Conservation (phyloP, 2,797 vertebrate genomes). For the Sciurus carolinensis region DNA sequence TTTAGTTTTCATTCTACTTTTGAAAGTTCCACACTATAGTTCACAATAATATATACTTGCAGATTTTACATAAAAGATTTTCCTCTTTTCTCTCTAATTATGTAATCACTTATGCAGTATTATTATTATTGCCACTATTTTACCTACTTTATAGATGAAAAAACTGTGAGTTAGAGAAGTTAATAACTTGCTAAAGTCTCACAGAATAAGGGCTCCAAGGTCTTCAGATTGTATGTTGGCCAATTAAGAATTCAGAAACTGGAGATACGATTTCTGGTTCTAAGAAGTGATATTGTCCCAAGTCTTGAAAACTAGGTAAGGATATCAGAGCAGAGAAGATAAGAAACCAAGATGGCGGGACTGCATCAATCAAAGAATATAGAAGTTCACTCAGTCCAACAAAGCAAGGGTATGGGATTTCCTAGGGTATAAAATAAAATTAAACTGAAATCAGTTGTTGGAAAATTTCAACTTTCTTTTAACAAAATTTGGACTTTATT, state of each 20-base stretch:
- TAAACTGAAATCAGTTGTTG: not conserved
- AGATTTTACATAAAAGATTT: constrained; percentile 13
- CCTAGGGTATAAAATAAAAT: not conserved
- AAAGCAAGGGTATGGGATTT: not conserved
- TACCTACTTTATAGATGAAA: not conserved
- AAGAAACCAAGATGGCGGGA: not conserved
- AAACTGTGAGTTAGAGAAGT: not conserved
- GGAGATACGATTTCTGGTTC: constrained; percentile 3
- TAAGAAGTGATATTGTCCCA: not conserved
- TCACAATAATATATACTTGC: not conserved
- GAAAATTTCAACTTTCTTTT: not conserved
- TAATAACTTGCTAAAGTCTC: not conserved
- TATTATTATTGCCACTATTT: not conserved
- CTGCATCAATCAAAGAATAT: not conserved
- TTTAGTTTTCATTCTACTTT: not conserved
- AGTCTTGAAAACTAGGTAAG: not conserved
- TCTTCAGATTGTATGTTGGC: not conserved
- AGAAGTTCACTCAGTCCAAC: not conserved
- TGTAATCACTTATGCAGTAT: not conserved
- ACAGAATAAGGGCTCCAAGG: not conserved
- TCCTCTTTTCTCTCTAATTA: constrained; percentile 33
- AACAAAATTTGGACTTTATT: constrained; percentile 30
- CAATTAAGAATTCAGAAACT: constrained; percentile 4
- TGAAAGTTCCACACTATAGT: not conserved
- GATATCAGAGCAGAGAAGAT: not conserved